These are phyloP conservation scores for Bradysia coprophila DNA, from an alignment of 1,140 invertebrate genomes.

Conservation along the genomic window DNA sequence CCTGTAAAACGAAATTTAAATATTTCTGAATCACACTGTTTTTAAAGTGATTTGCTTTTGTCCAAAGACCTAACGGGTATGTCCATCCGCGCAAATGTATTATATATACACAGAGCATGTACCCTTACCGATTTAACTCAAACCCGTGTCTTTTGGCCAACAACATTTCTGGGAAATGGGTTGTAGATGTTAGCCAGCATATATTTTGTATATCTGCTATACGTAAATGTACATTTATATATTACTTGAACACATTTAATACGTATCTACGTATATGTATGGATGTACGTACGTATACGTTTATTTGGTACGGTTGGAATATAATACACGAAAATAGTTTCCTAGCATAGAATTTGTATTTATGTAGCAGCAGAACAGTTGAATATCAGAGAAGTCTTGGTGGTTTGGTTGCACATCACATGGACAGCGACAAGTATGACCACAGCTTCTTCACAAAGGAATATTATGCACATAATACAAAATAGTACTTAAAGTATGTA, in stretches of 20 bases:
- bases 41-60: background rate
- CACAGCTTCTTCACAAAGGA: background rate
- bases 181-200: background rate
- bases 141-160: background rate
- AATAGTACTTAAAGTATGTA: too few species aligned
- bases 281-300: too few species aligned
- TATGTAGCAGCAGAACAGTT: background rate
- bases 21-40: too few species aligned
- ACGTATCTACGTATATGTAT: too few species aligned
- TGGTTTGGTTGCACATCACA: background rate
- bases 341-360: background rate
- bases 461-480: too few species aligned
- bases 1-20: too few species aligned
- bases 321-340: background rate
- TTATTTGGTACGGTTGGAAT: too few species aligned
- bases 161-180: background rate
- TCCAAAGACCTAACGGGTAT: background rate
- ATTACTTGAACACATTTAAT: too few species aligned
- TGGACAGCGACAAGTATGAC: background rate
- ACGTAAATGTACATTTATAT: too few species aligned
- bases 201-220: too few species aligned
- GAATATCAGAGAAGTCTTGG: background rate
- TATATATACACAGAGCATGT: background rate
- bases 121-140: background rate
- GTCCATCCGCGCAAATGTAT: background rate